phyloP scores from a whole-genome alignment of 2,797 vertebrate genomes.

The Toxotes lorentzi region DNA sequence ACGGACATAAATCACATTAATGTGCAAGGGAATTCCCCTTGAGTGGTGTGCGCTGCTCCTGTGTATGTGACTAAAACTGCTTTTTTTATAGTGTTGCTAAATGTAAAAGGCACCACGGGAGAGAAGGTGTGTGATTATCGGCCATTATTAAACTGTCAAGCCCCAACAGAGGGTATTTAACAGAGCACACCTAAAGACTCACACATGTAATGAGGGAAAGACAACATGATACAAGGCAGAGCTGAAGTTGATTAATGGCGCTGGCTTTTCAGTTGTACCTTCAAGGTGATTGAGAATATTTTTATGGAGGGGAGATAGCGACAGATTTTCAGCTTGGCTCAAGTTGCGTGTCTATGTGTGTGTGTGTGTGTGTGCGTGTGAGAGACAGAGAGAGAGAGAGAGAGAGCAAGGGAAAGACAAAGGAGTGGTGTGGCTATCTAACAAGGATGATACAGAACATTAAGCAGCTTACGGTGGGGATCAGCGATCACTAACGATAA shows the following conservation, averaged over 20 bases:
- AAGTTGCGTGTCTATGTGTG: too few species aligned
- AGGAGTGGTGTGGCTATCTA: slow-evolving; percentile 36
- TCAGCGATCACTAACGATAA: slow-evolving; percentile 65
- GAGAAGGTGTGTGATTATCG: slow-evolving; percentile 8
- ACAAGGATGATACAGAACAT: slow-evolving; percentile 69
- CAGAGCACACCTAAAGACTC: neutral
- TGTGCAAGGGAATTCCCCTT: slow-evolving; percentile 16
- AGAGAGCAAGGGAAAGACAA: neutral
- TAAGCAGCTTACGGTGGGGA: slow-evolving; percentile 67
- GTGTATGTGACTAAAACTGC: slow-evolving; percentile 24
- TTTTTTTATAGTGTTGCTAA: slow-evolving; percentile 1
- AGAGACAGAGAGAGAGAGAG: neutral
- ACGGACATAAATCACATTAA: slow-evolving; percentile 34
- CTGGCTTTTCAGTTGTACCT: slow-evolving; percentile 13
- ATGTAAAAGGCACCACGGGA: slow-evolving; percentile 8
- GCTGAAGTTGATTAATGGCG: slow-evolving; percentile 39
- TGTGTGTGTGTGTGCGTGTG: slow-evolving; percentile 19
- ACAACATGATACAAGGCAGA: neutral
- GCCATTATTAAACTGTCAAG: slow-evolving; percentile 26
- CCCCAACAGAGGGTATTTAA: slow-evolving; percentile 23
- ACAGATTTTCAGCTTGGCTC: slow-evolving; percentile 36
- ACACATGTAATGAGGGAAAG: slow-evolving; percentile 14
- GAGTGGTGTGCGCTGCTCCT: slow-evolving; percentile 1
- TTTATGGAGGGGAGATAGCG: neutral
- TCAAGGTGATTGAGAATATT: slow-evolving; percentile 47